A percentile compares a stretch with the other conserved stretches of the same genome.
Evolutionary conservation across 2,797 vertebrate genomes (phyloP).

Genomic region (Morus bassanus): DNA sequence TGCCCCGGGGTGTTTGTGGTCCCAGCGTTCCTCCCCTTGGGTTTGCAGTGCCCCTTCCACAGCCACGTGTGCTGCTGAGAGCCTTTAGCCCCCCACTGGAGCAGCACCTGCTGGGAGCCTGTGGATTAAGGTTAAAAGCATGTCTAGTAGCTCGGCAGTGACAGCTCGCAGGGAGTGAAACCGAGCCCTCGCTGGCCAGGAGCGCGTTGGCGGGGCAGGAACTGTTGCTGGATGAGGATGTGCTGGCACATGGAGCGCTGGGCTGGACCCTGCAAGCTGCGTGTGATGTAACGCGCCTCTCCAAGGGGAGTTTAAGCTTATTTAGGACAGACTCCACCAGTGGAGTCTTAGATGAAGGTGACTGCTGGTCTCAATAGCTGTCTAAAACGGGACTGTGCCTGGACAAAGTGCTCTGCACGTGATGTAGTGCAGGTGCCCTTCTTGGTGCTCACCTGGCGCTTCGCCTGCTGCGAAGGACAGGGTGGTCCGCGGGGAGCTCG

Average conservation of each 20-base stretch:
- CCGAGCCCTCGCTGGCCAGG: neutral
- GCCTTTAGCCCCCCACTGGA: neutral
- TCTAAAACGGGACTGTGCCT: neutral
- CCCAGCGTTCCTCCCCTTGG: neutral
- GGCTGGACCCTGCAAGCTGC: neutral
- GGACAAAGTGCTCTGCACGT: neutral
- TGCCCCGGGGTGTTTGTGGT: neutral
- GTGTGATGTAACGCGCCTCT: neutral
- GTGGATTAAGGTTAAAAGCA: neutral
- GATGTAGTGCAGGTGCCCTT: neutral
- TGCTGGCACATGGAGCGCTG: neutral
- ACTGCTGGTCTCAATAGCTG: neutral
- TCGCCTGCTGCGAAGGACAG: neutral
- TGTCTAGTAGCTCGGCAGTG: rapidly evolving
- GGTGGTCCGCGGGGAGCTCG: neutral
- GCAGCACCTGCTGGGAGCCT: no score
- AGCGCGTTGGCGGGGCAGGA: neutral
- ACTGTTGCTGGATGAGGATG: neutral
- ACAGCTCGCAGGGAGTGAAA: neutral
- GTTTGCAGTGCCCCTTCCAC: neutral
- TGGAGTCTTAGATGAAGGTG: constrained; percentile 12
- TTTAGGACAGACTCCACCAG: neutral
- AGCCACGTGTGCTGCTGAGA: neutral
- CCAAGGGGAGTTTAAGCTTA: neutral
- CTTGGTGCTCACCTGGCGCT: neutral